These are phyloP conservation scores for Cyclina sinensis DNA, from an alignment of 1,140 invertebrate species.

Conservation along the genomic window DNA sequence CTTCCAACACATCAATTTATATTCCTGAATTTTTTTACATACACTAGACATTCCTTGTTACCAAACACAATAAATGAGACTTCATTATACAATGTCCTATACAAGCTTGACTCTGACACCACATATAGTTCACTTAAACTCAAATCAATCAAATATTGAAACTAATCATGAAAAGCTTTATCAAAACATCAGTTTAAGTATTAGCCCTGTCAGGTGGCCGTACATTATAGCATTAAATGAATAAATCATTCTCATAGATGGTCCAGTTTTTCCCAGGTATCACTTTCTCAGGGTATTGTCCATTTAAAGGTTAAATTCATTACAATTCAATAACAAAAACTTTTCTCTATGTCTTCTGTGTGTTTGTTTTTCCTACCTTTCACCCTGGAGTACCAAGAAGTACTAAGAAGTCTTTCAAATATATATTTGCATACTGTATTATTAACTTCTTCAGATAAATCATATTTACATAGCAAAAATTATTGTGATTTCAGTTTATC, in stretches of 20 bases:
- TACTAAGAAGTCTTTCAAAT: neutral
- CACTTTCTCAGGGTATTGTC: neutral
- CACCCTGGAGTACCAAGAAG: neutral
- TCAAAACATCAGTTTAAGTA: conserved; percentile 22
- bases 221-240: neutral
- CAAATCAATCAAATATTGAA: conserved; percentile 20
- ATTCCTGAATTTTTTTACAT: too few relatives aligned
- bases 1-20: too few relatives aligned
- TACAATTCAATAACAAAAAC: neutral
- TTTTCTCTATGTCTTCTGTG: neutral
- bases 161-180: neutral
- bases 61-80: neutral
- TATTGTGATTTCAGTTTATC: too few relatives aligned
- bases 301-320: neutral
- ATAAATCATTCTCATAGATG: conserved; percentile 17
- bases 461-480: too few relatives aligned
- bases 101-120: neutral
- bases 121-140: neutral
- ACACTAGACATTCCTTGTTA: neutral
- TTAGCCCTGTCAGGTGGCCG: neutral
- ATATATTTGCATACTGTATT: neutral
- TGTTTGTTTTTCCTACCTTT: neutral
- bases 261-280: conserved; percentile 3
- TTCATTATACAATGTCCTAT: neutral
- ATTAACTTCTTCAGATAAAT: too few relatives aligned